Percentiles rank a stretch among this genome's conserved stretches.
phyloP scores from a whole-genome alignment of 2,113 vertebrate species.

The Siphamia tubifer region DNA sequence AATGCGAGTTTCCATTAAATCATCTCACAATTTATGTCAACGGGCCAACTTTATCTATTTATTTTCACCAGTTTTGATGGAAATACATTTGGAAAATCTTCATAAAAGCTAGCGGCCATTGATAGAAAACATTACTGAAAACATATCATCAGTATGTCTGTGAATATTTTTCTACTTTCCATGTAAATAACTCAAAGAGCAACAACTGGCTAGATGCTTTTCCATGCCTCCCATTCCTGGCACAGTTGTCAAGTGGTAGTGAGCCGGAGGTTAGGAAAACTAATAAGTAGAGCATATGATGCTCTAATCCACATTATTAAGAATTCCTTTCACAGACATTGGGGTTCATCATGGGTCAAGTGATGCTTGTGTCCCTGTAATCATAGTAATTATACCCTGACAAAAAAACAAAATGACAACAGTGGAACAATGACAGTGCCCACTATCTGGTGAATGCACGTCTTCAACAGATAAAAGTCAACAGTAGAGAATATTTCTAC shows the following conservation, averaged over 20 bases:
- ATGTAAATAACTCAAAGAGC: constrained; percentile 4
- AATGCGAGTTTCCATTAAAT: constrained; percentile 7
- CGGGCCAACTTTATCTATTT: background rate
- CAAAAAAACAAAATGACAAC: background rate
- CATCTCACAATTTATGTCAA: background rate
- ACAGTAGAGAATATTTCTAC: background rate
- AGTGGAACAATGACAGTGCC: background rate
- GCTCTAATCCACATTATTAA: constrained; percentile 31
- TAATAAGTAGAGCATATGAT: constrained; percentile 42
- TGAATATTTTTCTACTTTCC: background rate
- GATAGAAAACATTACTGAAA: too few relatives aligned
- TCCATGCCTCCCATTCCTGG: background rate
- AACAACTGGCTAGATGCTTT: background rate
- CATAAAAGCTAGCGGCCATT: background rate
- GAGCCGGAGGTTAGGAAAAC: constrained; percentile 51
- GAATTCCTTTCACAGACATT: constrained; percentile 19
- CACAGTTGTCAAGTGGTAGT: background rate
- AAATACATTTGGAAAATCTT: background rate
- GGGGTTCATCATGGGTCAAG: background rate
- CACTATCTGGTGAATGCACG: background rate
- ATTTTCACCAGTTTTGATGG: background rate
- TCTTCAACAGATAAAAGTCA: background rate
- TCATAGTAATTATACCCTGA: constrained; percentile 8
- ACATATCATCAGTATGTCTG: too few relatives aligned
- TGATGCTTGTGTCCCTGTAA: constrained; percentile 1